Conservation (phyloP, 2,797 vertebrate genomes). For the Cryptoblepharus egeriae region DNA sequence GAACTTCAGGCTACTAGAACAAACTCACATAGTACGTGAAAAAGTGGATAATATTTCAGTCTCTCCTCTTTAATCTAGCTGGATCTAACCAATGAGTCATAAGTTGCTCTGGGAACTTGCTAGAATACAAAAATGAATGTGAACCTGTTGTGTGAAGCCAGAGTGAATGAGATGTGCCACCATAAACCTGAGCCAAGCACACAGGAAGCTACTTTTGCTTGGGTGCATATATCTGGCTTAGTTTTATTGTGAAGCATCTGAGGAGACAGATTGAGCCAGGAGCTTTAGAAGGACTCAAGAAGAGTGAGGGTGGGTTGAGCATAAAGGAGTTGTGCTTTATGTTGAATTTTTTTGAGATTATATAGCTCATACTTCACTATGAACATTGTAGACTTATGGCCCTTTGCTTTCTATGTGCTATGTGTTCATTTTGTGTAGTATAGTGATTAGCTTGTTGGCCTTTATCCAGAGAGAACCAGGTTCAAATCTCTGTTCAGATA, state of each 20-base stretch:
- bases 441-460: neutral
- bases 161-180: neutral
- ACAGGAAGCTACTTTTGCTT: neutral
- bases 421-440: neutral
- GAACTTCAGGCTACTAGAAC: neutral
- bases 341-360: neutral
- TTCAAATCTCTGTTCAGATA: neutral
- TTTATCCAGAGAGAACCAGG: neutral
- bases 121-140: neutral
- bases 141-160: neutral
- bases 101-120: neutral
- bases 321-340: neutral
- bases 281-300: neutral
- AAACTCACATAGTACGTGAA: neutral
- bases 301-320: neutral
- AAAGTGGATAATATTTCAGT: neutral
- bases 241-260: slow-evolving; percentile 7
- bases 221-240: slow-evolving; percentile 2
- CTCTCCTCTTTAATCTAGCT: neutral
- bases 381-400: neutral
- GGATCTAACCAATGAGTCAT: neutral
- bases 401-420: neutral
- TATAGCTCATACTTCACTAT: neutral
- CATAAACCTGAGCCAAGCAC: neutral
- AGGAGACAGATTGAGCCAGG: neutral